A percentile compares a stretch with the other conserved stretches of the same genome.
phyloP scores from a whole-genome alignment of 2,113 vertebrate species.

The Oreamnos americanus region DNA sequence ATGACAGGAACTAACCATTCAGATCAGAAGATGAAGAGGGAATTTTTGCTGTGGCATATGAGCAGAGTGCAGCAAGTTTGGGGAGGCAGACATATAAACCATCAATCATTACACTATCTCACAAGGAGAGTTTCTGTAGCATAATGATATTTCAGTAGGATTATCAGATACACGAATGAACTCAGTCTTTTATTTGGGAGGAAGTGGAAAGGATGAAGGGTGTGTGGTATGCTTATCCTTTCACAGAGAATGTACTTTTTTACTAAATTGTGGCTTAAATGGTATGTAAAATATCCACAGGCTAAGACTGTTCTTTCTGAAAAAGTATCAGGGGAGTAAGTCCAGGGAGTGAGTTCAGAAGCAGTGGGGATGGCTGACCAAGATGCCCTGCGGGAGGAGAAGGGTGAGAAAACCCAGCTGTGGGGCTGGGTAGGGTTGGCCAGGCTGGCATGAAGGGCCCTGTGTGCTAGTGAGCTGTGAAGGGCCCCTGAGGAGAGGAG shows the following conservation, averaged over 20 bases:
- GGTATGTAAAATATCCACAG: background rate
- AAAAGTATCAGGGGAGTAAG: background rate
- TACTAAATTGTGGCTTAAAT: background rate
- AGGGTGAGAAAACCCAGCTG: background rate
- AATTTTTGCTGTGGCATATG: background rate
- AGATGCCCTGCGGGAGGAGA: background rate
- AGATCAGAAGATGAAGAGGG: background rate
- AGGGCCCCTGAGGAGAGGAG: rapidly evolving
- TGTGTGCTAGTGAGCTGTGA: background rate
- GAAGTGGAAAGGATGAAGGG: background rate
- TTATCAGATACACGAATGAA: background rate
- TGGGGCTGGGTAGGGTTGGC: background rate
- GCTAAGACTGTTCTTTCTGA: background rate
- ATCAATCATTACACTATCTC: background rate
- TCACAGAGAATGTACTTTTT: background rate
- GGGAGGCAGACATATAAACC: background rate
- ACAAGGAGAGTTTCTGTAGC: background rate
- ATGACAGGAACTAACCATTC: background rate
- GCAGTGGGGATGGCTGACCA: background rate
- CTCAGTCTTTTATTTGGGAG: background rate
- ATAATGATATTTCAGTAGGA: background rate
- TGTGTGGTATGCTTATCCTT: background rate
- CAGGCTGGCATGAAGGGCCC: background rate
- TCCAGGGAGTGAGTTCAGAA: background rate
- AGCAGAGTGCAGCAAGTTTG: background rate